Evolutionary conservation across 2,113 vertebrate species (phyloP).

Genomic region (Pampusana beccarii): DNA sequence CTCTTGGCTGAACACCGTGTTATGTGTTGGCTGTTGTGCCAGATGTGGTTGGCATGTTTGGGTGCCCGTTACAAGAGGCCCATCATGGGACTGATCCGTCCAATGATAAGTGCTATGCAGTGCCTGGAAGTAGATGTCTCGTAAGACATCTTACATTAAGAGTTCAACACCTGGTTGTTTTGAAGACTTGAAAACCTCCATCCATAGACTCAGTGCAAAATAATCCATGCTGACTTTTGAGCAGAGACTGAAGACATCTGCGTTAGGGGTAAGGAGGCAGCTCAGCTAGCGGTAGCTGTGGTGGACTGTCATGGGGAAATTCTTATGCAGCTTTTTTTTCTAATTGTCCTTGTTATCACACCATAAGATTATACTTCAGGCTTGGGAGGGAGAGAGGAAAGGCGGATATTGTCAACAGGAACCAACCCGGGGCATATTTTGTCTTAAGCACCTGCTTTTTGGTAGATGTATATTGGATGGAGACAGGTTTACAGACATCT

Average conservation of each 20-base stretch:
- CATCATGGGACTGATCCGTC: fast-evolving
- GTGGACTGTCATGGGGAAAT: background rate
- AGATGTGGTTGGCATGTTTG: background rate
- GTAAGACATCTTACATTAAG: background rate
- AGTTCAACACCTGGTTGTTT: background rate
- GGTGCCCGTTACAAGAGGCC: background rate
- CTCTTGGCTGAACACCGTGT: background rate
- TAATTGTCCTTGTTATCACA: background rate
- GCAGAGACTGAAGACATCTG: background rate
- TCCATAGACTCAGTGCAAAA: background rate
- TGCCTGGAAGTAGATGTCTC: background rate
- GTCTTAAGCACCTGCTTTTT: background rate
- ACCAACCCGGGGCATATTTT: background rate
- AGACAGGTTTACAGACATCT: background rate
- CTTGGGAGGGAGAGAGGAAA: background rate
- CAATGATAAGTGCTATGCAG: background rate
- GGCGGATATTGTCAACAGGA: background rate
- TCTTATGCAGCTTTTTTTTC: background rate
- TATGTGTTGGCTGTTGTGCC: background rate
- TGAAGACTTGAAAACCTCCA: background rate
- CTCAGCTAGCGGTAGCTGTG: background rate
- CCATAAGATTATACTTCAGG: background rate
- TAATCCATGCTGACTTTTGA: background rate
- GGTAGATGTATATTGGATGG: background rate
- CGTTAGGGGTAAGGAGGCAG: background rate